A percentile compares a stretch with the other conserved stretches of the same genome.
phyloP scores from a whole-genome alignment of 2,113 vertebrate genomes.

The human region DNA sequence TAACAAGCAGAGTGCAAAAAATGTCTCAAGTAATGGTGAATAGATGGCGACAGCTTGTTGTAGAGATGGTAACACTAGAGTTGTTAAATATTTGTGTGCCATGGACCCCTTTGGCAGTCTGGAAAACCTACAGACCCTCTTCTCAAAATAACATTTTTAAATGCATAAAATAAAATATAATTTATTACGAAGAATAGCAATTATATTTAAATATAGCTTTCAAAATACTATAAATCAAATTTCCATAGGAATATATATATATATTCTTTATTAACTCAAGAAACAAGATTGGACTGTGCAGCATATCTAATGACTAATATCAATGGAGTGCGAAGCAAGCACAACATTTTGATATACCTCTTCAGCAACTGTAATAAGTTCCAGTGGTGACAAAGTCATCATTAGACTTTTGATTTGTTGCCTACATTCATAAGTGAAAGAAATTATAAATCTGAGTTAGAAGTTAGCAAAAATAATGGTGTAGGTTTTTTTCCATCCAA shows the following conservation, averaged over 20 bases:
- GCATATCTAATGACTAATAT: neutral
- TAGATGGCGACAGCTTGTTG: neutral
- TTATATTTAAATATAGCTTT: neutral
- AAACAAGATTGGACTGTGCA: neutral
- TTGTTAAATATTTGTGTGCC: too few species aligned
- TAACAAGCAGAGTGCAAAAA: neutral
- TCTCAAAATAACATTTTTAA: neutral
- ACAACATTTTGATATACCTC: neutral
- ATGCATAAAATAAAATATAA: neutral
- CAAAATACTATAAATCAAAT: slow-evolving; percentile 6
- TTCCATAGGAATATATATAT: neutral
- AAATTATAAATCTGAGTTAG: neutral
- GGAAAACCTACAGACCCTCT: neutral
- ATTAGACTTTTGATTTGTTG: neutral
- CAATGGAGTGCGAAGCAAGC: neutral
- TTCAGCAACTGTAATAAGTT: neutral
- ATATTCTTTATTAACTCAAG: neutral
- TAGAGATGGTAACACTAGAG: neutral
- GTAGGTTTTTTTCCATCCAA: neutral
- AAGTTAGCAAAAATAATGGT: neutral
- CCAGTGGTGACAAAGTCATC: neutral
- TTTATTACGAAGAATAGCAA: neutral
- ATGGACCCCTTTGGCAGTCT: too few species aligned
- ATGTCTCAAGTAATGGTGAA: neutral
- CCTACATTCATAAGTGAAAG: neutral